Conservation (phyloP, 2,797 vertebrate species). For the Hozukius guyotensis region DNA sequence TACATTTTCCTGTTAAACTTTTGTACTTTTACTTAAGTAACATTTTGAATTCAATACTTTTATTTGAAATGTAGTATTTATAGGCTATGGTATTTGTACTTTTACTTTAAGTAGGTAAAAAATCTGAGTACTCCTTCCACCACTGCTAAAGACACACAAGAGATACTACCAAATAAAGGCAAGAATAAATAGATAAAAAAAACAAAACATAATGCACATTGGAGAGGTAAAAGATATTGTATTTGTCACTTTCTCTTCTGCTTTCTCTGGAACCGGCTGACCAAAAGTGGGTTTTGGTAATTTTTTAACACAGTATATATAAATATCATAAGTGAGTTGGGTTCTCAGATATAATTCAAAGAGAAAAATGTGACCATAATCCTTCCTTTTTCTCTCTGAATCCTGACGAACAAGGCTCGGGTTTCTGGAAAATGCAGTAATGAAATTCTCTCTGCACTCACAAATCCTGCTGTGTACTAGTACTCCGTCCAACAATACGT, state of each 20-base stretch:
- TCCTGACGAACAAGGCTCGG: background rate
- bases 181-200: background rate
- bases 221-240: background rate
- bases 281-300: background rate
- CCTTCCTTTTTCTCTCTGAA: background rate
- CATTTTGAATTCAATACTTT: too few species aligned
- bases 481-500: background rate
- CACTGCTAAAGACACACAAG: background rate
- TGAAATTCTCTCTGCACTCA: background rate
- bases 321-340: background rate
- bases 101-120: too few species aligned
- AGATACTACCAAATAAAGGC: background rate
- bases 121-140: too few species aligned
- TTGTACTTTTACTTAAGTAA: too few species aligned
- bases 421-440: constrained; percentile 1
- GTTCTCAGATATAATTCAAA: background rate
- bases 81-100: too few species aligned
- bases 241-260: background rate
- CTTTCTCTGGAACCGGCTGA: background rate
- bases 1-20: too few species aligned
- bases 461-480: background rate
- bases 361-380: background rate
- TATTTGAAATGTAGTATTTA: too few species aligned
- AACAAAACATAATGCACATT: background rate
- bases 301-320: background rate